Percentiles rank a stretch among this genome's conserved stretches.
These are phyloP conservation scores for Oreochromis tanganicae DNA, from an alignment of 2,113 vertebrate species.

Conservation along the genomic window DNA sequence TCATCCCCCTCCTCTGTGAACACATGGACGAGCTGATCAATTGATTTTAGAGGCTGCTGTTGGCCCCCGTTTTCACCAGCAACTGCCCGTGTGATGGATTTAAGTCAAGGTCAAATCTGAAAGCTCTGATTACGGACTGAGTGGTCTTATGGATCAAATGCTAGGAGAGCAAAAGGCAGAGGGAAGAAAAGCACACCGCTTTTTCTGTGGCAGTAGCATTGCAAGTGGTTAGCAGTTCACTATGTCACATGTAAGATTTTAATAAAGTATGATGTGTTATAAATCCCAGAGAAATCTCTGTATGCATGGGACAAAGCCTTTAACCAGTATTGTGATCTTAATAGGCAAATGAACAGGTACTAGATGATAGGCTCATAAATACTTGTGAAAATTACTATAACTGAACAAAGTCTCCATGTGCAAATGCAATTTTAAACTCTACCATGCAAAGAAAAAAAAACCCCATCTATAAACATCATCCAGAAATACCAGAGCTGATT, in stretches of 20 bases:
- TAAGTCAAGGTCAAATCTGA: conserved; percentile 72
- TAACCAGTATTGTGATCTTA: neutral
- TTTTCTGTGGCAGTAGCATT: neutral
- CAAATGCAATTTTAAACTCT: neutral
- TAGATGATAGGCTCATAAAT: neutral
- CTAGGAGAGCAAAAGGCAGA: conserved; percentile 4
- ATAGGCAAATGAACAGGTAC: neutral
- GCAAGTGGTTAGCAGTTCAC: neutral
- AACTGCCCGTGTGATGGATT: conserved; percentile 71
- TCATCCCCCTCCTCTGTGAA: neutral
- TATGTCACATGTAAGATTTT: neutral
- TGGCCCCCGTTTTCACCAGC: neutral
- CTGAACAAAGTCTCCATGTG: neutral
- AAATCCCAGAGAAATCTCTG: neutral
- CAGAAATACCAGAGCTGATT: neutral
- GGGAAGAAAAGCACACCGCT: neutral
- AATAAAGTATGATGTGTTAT: neutral
- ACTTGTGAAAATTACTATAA: neutral
- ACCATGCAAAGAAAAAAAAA: neutral
- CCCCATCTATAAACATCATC: neutral
- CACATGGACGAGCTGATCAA: conserved; percentile 25
- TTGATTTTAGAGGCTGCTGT: conserved; percentile 20
- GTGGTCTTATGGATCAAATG: conserved; percentile 55
- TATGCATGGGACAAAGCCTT: neutral
- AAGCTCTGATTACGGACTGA: conserved; percentile 61